Conservation (phyloP, 2,888 invertebrate species). For the Dasypogon diadema region DNA sequence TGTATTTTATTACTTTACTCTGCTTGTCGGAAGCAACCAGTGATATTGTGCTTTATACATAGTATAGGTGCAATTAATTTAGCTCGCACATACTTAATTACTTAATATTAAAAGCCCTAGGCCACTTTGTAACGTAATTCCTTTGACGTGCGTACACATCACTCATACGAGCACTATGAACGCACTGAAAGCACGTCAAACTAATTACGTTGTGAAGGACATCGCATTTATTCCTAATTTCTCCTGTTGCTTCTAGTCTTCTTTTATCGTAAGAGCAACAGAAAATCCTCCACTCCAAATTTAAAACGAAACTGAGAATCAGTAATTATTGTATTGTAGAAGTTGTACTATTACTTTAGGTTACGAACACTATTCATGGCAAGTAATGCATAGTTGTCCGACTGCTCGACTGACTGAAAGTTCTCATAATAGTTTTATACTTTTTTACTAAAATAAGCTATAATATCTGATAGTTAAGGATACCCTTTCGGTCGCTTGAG, state of each 20-base stretch:
- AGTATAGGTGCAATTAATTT: constrained; percentile 69
- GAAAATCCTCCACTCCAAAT: constrained; percentile 22
- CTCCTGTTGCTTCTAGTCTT: constrained; percentile 68
- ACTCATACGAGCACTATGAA: not conserved
- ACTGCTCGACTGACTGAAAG: constrained; percentile 49
- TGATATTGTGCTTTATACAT: constrained; percentile 70
- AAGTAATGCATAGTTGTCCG: constrained; percentile 28
- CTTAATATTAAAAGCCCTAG: constrained; percentile 23
- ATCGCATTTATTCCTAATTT: constrained; percentile 52
- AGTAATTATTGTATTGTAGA: constrained; percentile 42
- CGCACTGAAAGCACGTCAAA: constrained; percentile 2
- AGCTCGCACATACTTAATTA: constrained; percentile 65
- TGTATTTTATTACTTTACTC: constrained; percentile 47
- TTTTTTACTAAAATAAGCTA: constrained; percentile 50
- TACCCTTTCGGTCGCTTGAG: constrained; percentile 46
- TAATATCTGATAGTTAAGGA: constrained; percentile 48
- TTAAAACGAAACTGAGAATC: constrained; percentile 32
- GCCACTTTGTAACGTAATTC: constrained; percentile 40
- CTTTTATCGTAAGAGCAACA: constrained; percentile 66
- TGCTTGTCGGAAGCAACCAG: constrained; percentile 68
- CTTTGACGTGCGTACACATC: constrained; percentile 11
- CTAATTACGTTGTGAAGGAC: constrained; percentile 45
- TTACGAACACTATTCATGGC: constrained; percentile 11
- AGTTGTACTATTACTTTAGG: constrained; percentile 36
- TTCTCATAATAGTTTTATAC: constrained; percentile 46